Conservation (phyloP, 2,888 invertebrate genomes). For the Corythucha ciliata region DNA sequence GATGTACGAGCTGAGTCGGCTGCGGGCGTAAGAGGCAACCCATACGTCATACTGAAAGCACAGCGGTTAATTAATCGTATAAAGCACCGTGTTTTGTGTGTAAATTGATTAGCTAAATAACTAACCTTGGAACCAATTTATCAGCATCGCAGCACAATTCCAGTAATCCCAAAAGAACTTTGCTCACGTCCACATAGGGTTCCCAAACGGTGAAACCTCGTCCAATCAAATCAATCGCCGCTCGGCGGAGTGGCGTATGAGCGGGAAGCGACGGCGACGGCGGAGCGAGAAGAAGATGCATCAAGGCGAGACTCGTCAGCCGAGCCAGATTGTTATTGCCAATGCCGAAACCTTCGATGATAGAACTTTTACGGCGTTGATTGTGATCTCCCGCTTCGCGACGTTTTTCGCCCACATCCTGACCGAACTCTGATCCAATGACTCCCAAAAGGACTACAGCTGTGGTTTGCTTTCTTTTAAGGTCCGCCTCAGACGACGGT, state of each 20-base stretch:
- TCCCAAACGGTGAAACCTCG: slow-evolving; percentile 99
- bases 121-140: slow-evolving; percentile 68
- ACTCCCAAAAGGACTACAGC: slow-evolving; percentile 94
- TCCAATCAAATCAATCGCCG: slow-evolving; percentile 94
- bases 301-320: slow-evolving; percentile 85
- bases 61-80: too few relatives aligned
- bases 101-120: background rate
- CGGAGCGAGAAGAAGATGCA: slow-evolving; percentile 84
- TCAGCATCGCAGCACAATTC: slow-evolving; percentile 88
- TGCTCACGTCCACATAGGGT: slow-evolving; percentile 88
- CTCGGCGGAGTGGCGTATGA: slow-evolving; percentile 85
- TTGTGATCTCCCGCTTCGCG: slow-evolving; percentile 31
- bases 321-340: slow-evolving; percentile 84
- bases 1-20: slow-evolving; percentile 97
- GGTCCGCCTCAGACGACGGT: slow-evolving; percentile 73
- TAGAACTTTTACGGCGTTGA: slow-evolving; percentile 62
- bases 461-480: slow-evolving; percentile 91
- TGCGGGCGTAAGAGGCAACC: slow-evolving; percentile 85
- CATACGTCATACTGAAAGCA: slow-evolving; percentile 74
- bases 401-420: slow-evolving; percentile 56
- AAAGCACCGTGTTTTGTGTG: too few relatives aligned
- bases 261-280: slow-evolving; percentile 73
- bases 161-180: slow-evolving; percentile 75
- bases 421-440: slow-evolving; percentile 96
- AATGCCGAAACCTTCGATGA: slow-evolving; percentile 78